A percentile compares a stretch with the other conserved stretches of the same genome.
phyloP scores from a whole-genome alignment of 30 jellyfish, hydroid and myxozoan species.

The Pelagia noctiluca region DNA sequence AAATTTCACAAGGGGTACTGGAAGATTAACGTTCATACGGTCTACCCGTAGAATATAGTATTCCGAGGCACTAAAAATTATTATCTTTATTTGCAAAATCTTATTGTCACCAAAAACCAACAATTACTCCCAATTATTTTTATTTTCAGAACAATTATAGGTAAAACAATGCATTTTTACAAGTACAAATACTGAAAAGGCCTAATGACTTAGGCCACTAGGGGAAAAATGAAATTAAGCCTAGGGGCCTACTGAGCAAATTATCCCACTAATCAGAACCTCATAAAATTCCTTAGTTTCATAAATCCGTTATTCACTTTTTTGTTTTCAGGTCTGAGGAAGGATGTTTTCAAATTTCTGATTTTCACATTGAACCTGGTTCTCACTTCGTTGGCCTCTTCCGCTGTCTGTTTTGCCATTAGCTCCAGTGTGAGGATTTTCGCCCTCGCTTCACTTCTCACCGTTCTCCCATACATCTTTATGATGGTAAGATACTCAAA shows the following conservation, averaged over 20 bases:
- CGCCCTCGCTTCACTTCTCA: constrained; percentile 78
- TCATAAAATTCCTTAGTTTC: background rate
- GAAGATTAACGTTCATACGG: too few species aligned
- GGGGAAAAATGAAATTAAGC: too few species aligned
- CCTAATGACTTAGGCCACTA: too few species aligned
- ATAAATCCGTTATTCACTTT: background rate
- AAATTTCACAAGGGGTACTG: too few species aligned
- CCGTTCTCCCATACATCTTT: constrained; percentile 76
- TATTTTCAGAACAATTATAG: too few species aligned
- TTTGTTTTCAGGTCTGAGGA: constrained; percentile 62
- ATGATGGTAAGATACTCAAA: constrained; percentile 74
- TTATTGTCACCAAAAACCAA: too few species aligned
- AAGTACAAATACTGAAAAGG: too few species aligned
- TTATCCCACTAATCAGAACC: background rate
- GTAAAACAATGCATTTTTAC: too few species aligned
- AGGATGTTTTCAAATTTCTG: constrained; percentile 65
- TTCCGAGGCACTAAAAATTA: too few species aligned
- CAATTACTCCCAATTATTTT: too few species aligned
- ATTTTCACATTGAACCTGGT: constrained; percentile 62
- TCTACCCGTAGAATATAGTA: too few species aligned
- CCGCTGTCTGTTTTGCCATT: constrained; percentile 76
- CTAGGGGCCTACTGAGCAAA: background rate
- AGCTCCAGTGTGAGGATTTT: constrained; percentile 69
- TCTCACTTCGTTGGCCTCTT: constrained; percentile 68
- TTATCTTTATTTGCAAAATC: too few species aligned